Conservation (phyloP, 2,888 invertebrate genomes). For the Dusona sp. region DNA sequence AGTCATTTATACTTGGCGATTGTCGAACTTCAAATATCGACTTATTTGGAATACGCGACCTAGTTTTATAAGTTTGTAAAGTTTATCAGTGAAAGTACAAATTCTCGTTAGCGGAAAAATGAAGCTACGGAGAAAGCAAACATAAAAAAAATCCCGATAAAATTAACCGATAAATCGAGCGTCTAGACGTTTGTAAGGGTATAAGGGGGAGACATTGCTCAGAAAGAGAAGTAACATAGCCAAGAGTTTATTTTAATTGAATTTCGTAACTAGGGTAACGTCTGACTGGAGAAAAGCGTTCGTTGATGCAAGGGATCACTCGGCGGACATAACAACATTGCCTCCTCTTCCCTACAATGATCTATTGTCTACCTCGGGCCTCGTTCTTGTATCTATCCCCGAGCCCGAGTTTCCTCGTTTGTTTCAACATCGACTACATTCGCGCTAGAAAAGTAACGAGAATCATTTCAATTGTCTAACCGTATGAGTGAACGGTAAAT, state of each 20-base stretch:
- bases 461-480: neutral
- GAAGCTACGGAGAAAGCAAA: neutral
- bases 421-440: conserved; percentile 17
- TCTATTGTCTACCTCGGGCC: conserved; percentile 62
- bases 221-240: conserved; percentile 23
- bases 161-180: conserved; percentile 33
- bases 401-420: conserved; percentile 25
- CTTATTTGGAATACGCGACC: too few relatives aligned
- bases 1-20: neutral
- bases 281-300: conserved; percentile 75
- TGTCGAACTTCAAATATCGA: neutral
- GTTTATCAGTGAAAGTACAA: too few relatives aligned
- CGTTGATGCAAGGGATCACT: conserved; percentile 53
- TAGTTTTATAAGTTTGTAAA: neutral
- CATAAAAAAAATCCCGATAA: conserved; percentile 31
- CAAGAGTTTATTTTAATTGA: conserved; percentile 79
- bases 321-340: conserved; percentile 66
- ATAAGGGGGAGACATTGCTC: conserved; percentile 9
- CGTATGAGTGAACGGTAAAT: neutral
- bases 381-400: conserved; percentile 31
- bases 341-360: conserved; percentile 58
- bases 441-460: neutral
- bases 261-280: conserved; percentile 79
- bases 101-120: conserved; percentile 17
- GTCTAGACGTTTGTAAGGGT: conserved; percentile 18